Evolutionary conservation across 1,140 invertebrate genomes (phyloP).

Genomic region (Heliconius hermathena): DNA sequence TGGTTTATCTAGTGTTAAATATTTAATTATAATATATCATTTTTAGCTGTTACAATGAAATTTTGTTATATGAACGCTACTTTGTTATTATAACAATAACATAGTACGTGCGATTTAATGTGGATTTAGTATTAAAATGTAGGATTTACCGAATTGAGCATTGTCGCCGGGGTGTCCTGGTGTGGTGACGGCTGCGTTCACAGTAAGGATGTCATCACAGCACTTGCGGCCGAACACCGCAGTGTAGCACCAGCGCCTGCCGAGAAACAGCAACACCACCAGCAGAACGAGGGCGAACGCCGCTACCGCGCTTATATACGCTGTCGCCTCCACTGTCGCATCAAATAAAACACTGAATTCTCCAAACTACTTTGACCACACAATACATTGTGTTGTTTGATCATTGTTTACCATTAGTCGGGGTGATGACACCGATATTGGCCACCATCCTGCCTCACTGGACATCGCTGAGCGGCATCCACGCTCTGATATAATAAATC

Average conservation of each 20-base stretch:
- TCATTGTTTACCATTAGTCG: constrained; percentile 71
- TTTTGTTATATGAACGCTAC: background rate
- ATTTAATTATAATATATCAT: background rate
- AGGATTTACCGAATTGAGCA: constrained; percentile 67
- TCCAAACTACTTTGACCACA: constrained; percentile 19
- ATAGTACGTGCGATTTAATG: background rate
- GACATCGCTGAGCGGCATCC: constrained; percentile 52
- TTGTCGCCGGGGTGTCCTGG: constrained; percentile 64
- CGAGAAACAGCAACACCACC: constrained; percentile 73
- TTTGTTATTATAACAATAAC: background rate
- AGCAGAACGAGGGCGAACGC: constrained; percentile 72
- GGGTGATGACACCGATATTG: constrained; percentile 67
- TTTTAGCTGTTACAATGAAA: background rate
- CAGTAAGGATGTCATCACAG: constrained; percentile 73
- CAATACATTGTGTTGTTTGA: constrained; percentile 37
- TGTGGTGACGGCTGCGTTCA: constrained; percentile 56
- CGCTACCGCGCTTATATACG: constrained; percentile 77
- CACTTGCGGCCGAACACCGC: constrained; percentile 61
- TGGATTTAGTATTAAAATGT: background rate
- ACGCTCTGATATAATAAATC: constrained; percentile 16
- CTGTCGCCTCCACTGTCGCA: constrained; percentile 77
- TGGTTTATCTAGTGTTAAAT: background rate
- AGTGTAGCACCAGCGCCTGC: constrained; percentile 69
- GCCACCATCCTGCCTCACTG: constrained; percentile 71
- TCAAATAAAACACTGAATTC: constrained; percentile 41